Base-by-base conservation (phyloP, 2,113 vertebrate species). In the Ranitomeya variabilis region DNA sequence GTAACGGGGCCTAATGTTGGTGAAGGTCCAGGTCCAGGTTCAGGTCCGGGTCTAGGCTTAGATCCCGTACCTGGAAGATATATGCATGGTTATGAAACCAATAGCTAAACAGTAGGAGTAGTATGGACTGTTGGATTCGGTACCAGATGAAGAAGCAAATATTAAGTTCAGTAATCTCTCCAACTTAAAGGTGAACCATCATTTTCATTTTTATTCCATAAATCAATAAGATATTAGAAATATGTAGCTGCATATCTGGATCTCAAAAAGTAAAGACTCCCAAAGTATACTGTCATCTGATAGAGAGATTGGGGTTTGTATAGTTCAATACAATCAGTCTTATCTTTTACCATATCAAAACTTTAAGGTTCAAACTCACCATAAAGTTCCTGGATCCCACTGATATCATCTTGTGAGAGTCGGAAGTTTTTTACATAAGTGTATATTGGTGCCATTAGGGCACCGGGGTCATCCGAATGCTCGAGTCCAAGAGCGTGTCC, bases 401-500 rank as follows among this genome's bases (percentile, higher is more conserved):
- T 95, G 88, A 99, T 92, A 88, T 99, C 98, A 11, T 99, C 98
- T 0, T 98, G 93, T 60, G 98, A 97, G 67, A 99, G 96, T 23
- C 96, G 94, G 37, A 99, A 98, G 92, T 97, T 95, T 93, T 98
- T 99, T 57, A 95, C 99, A 91, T 92, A 99, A 85, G 98, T 99
- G 91, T 99, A 99, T 90, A 98, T 95, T 0, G 98, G 98, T 3
- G 97, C 97, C 98, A 99, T 99, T 78, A 99, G 91, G 51, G 98
- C 98, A 13, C 97, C 98, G 0, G 98, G 96, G 88, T 99, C 98
- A 91, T 99, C 94, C 0, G 98, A 99, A 92, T 99, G 98, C 90
- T 99, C 98, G 89, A 99, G 91, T 31, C 98, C 98, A 93, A 99
- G 95, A 0, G 98, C 98, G 3, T 99, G 98, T 86, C 98, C 98